Conservation (phyloP, 2,888 invertebrate genomes). For the Drosophila nr. medialis region DNA sequence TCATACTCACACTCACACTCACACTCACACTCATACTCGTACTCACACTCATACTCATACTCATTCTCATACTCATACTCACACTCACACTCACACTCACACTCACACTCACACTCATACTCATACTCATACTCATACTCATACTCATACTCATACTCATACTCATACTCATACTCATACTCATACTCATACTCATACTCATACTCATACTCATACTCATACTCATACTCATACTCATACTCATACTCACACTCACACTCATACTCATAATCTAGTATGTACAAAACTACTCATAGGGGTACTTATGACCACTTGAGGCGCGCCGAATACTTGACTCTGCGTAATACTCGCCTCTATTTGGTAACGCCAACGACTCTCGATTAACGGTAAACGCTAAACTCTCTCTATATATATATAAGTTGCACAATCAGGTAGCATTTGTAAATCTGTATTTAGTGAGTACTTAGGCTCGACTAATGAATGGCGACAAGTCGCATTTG, state of each 20-base stretch:
- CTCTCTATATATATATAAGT: background rate
- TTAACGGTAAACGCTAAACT: background rate
- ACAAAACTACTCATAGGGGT: background rate
- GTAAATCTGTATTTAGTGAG: constrained; percentile 35
- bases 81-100: too few species aligned
- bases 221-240: background rate
- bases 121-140: too few species aligned
- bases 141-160: too few species aligned
- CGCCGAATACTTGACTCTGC: background rate
- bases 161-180: rapidly evolving
- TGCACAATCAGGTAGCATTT: background rate
- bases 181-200: too few species aligned
- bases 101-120: background rate
- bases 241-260: background rate
- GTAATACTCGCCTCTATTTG: constrained; percentile 1
- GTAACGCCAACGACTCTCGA: constrained; percentile 1
- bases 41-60: background rate
- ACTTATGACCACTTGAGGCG: background rate
- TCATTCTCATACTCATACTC: rapidly evolving
- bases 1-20: background rate
- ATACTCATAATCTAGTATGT: background rate
- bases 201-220: too few species aligned
- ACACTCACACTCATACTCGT: too few species aligned
- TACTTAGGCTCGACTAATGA: constrained; percentile 47
- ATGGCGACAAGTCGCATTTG: constrained; percentile 33